phyloP scores from a whole-genome alignment of 2,797 vertebrate genomes.

The Lepilemur ruficaudatus region DNA sequence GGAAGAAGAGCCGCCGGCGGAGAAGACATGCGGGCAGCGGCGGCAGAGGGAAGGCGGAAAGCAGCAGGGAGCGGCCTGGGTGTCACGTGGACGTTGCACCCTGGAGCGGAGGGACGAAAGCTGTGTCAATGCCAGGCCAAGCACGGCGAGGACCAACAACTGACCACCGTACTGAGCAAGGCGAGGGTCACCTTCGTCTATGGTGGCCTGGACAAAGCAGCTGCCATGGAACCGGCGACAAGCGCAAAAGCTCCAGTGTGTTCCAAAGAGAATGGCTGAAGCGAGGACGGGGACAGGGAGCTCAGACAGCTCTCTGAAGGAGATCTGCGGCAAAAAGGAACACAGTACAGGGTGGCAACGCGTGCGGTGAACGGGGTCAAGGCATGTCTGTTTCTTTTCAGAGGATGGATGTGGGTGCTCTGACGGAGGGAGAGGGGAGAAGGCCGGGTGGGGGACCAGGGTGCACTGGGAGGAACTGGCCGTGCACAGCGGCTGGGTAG shows the following conservation, averaged over 20 bases:
- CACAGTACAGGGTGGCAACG: accelerated
- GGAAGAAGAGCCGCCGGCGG: no score
- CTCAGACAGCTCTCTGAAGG: not conserved
- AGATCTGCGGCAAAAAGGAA: not conserved
- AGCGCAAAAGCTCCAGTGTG: not conserved
- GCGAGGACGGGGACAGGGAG: not conserved
- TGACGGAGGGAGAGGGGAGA: not conserved
- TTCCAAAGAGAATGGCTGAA: not conserved
- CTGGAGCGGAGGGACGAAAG: not conserved
- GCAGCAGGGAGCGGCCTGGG: no score
- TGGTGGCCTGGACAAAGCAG: not conserved
- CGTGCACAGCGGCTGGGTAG: not conserved
- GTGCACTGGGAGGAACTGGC: not conserved
- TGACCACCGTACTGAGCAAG: not conserved
- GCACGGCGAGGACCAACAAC: not conserved
- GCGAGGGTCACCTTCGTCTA: no score
- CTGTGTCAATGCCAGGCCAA: not conserved
- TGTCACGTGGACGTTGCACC: not conserved
- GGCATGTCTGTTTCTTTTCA: not conserved
- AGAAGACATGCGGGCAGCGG: not conserved
- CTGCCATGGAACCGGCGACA: not conserved
- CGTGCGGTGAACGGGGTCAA: not conserved
- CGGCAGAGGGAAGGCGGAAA: not conserved
- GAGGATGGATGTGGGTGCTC: not conserved
- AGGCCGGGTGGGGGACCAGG: not conserved